phyloP scores from a whole-genome alignment of 2,888 invertebrate genomes.

The Augochlorella aurata region DNA sequence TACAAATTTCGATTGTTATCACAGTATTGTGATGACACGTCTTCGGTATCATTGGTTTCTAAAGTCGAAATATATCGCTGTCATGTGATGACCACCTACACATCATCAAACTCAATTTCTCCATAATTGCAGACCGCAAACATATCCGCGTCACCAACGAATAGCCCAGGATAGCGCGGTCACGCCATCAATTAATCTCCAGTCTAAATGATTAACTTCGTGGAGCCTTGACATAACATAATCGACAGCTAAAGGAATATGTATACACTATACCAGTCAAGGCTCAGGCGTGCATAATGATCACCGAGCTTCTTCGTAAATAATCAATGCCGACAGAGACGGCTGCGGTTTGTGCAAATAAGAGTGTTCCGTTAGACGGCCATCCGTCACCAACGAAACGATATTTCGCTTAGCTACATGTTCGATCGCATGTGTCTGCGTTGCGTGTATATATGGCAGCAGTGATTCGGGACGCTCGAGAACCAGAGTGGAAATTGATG shows the following conservation, averaged over 20 bases:
- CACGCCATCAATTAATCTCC: neutral
- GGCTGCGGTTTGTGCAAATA: neutral
- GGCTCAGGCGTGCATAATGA: no score
- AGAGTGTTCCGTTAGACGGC: neutral
- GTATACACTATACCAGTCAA: no score
- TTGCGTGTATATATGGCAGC: neutral
- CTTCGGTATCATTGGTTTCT: no score
- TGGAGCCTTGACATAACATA: neutral
- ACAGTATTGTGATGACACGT: no score
- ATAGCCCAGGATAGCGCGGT: neutral
- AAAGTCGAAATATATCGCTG: no score
- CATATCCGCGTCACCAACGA: neutral
- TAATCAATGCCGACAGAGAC: neutral
- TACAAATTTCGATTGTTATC: no score
- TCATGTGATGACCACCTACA: no score
- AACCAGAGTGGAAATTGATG: constrained; percentile 30
- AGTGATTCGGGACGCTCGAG: neutral
- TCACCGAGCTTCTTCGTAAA: neutral
- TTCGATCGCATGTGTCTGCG: no score
- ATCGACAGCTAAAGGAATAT: neutral
- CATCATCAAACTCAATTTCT: no score
- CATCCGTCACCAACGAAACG: neutral
- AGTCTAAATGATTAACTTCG: neutral
- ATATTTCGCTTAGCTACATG: neutral
- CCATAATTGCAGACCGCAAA: no score